Conservation (phyloP, 2,797 vertebrate species). For the Ara ararauna region DNA sequence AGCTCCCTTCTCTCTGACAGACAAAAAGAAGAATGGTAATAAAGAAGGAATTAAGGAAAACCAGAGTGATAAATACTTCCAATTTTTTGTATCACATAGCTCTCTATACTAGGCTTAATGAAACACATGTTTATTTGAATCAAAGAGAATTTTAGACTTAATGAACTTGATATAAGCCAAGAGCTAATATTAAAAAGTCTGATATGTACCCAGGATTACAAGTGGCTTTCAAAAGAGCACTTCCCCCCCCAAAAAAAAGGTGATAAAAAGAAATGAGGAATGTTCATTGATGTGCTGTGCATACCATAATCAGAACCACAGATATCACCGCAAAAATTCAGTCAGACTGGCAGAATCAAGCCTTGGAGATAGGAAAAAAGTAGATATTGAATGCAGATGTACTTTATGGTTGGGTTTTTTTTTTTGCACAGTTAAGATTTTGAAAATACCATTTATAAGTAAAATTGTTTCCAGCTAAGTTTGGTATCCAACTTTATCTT, state of each 20-base stretch:
- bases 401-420: not conserved
- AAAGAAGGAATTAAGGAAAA: conserved; percentile 61
- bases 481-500: not conserved
- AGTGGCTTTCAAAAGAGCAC: not conserved
- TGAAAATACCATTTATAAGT: not conserved
- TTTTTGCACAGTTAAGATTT: not conserved
- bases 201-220: not conserved
- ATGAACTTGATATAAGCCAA: conserved; percentile 43
- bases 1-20: not conserved
- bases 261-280: not conserved
- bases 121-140: conserved; percentile 42
- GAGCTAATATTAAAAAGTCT: conserved; percentile 22
- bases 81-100: not conserved
- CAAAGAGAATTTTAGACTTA: conserved; percentile 31
- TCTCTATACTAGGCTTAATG: not conserved
- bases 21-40: conserved; percentile 24
- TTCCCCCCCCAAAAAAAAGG: not conserved
- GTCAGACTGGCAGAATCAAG: not conserved
- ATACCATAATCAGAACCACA: not conserved
- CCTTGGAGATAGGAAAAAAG: not conserved
- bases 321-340: not conserved
- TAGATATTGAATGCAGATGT: conserved; percentile 45
- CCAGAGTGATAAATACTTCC: conserved; percentile 16
- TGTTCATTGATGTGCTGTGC: not conserved
- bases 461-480: not conserved